phyloP scores from a whole-genome alignment of 2,888 invertebrate genomes.

The Eucera pruinosa region DNA sequence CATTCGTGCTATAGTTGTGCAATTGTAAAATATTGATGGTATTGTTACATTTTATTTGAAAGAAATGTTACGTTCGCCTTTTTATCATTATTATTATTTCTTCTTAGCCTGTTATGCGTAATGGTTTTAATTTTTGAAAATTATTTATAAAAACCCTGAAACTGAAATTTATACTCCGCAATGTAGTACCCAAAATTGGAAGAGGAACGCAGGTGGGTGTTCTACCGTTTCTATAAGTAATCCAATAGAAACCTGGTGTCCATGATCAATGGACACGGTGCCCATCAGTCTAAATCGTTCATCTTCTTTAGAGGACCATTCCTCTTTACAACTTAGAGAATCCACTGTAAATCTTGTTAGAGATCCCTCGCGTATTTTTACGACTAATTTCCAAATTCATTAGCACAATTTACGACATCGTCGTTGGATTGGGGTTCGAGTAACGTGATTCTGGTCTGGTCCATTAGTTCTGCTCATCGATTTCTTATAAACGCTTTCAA shows the following conservation, averaged over 20 bases:
- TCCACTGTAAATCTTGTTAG: no score
- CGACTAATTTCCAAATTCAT: constrained; percentile 44
- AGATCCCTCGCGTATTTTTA: constrained; percentile 28
- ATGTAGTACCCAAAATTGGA: no score
- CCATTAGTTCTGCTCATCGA: constrained; percentile 18
- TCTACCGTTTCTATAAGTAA: no score
- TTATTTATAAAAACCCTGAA: no score
- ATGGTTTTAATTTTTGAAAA: no score
- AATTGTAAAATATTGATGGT: no score
- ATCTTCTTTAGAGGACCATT: constrained; percentile 2
- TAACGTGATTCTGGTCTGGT: constrained; percentile 3
- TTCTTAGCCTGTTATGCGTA: no score
- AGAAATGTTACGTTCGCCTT: no score
- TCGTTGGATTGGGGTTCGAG: neutral
- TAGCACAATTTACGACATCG: constrained; percentile 31
- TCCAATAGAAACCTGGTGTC: constrained; percentile 73
- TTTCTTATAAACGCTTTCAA: constrained; percentile 14
- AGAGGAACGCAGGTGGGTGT: neutral
- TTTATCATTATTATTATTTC: no score
- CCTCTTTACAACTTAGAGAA: constrained; percentile 9
- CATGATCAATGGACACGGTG: constrained; percentile 66
- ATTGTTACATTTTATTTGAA: no score
- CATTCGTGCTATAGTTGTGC: no score
- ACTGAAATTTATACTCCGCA: no score
- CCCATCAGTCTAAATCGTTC: constrained; percentile 21